Evolutionary conservation across 2,888 invertebrate genomes (phyloP).

Genomic region (Cryptocephalus moraei): DNA sequence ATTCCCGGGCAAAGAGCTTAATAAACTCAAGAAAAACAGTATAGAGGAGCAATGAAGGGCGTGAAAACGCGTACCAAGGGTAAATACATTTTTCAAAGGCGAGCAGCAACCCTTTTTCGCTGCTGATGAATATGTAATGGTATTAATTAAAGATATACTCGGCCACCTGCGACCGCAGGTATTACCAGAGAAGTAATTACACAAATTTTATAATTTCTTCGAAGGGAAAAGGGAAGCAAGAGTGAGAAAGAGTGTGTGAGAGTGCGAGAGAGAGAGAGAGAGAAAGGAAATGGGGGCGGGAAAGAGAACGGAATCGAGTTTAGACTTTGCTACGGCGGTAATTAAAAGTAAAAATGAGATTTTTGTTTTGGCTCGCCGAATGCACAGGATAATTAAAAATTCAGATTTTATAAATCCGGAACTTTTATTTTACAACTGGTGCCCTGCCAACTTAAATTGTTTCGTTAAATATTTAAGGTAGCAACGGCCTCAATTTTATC

Average conservation of each 20-base stretch:
- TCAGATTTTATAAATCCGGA: constrained; percentile 29
- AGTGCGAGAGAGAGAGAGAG: constrained; percentile 13
- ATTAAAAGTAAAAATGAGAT: constrained; percentile 40
- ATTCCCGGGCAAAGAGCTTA: background rate
- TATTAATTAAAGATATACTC: constrained; percentile 38
- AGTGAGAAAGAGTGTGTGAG: too few species aligned
- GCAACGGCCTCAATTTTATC: too few species aligned
- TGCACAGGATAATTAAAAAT: constrained; percentile 35
- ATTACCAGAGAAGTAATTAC: constrained; percentile 34
- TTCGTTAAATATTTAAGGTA: background rate
- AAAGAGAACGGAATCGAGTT: background rate
- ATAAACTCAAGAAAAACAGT: background rate
- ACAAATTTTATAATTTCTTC: constrained; percentile 37
- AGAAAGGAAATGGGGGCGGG: constrained; percentile 11
- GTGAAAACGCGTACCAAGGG: constrained; percentile 14
- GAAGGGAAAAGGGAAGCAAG: constrained; percentile 15
- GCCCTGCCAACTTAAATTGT: background rate
- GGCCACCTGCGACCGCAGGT: constrained; percentile 37
- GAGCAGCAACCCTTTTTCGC: constrained; percentile 21
- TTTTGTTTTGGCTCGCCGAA: constrained; percentile 33
- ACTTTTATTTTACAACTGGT: constrained; percentile 1
- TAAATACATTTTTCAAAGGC: constrained; percentile 19
- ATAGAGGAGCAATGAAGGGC: constrained; percentile 10
- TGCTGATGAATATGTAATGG: constrained; percentile 40
- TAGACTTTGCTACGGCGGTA: constrained; percentile 19